Conservation (phyloP, 2,113 vertebrate species). For the Collichthys lucidus region DNA sequence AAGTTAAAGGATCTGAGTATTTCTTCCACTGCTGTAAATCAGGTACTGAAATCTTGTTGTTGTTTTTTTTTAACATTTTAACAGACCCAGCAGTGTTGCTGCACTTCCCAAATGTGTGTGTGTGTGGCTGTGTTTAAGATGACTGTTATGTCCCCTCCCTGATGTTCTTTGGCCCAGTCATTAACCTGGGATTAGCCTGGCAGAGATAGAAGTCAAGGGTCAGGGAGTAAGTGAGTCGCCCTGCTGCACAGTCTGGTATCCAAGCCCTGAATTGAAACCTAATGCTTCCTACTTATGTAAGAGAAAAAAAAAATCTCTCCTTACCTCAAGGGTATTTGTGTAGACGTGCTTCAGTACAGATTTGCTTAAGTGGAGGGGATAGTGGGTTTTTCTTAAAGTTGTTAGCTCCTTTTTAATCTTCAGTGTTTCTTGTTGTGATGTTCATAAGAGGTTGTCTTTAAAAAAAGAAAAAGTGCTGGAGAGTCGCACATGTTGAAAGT, state of each 20-base stretch:
- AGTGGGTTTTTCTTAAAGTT: constrained; percentile 13
- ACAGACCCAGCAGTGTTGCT: background rate
- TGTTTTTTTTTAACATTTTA: background rate
- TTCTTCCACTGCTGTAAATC: background rate
- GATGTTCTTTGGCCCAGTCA: constrained; percentile 54
- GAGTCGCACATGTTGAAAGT: constrained; percentile 44
- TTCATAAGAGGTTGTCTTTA: background rate
- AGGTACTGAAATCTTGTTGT: background rate
- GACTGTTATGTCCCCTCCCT: constrained; percentile 43
- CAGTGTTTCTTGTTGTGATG: constrained; percentile 20
- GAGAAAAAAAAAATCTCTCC: constrained; percentile 30
- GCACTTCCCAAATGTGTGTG: constrained; percentile 5
- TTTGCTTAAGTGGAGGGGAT: constrained; percentile 11
- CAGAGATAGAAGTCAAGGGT: constrained; percentile 65
- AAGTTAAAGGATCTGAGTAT: background rate
- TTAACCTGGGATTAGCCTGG: constrained; percentile 75
- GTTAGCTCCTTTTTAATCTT: constrained; percentile 32
- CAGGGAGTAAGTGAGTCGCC: constrained; percentile 60
- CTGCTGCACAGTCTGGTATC: constrained; percentile 49
- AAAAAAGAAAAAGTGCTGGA: constrained; percentile 14
- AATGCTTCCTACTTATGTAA: constrained; percentile 41
- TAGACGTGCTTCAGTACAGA: background rate
- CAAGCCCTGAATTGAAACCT: constrained; percentile 54
- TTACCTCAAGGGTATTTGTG: constrained; percentile 37
- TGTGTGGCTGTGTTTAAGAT: constrained; percentile 45